Conservation (phyloP, 2,113 vertebrate genomes). For the Sporophila hypoxantha region DNA sequence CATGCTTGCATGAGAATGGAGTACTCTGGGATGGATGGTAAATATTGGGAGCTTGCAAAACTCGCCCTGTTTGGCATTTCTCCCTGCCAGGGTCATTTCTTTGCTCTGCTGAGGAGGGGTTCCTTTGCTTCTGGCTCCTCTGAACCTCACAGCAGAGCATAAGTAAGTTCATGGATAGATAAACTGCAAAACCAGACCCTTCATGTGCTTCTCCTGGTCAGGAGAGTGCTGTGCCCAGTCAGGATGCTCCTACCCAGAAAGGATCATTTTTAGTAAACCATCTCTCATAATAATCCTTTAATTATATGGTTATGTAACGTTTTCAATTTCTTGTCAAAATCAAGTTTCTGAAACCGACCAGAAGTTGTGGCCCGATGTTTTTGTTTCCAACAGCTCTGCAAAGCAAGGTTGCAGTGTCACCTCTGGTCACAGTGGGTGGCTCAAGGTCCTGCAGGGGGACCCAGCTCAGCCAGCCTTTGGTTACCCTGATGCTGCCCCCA, state of each 20-base stretch:
- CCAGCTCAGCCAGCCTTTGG: background rate
- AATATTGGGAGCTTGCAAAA: background rate
- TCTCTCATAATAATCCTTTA: background rate
- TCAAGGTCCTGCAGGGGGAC: too few species aligned
- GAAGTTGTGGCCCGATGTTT: background rate
- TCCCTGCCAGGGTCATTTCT: accelerated
- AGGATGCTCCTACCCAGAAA: background rate
- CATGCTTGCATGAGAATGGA: background rate
- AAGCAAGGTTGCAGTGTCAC: background rate
- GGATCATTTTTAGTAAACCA: background rate
- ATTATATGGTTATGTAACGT: background rate
- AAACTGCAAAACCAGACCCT: background rate
- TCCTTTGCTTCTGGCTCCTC: background rate
- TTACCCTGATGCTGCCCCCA: background rate
- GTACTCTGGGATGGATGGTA: background rate
- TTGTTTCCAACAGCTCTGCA: background rate
- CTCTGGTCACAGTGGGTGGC: background rate
- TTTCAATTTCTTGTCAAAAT: background rate
- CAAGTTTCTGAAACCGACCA: background rate
- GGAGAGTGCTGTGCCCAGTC: background rate
- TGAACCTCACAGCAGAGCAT: background rate
- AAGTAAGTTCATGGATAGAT: background rate
- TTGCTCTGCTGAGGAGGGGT: accelerated
- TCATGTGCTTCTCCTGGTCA: background rate
- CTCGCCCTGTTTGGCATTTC: background rate